A percentile compares a stretch with the other conserved stretches of the same genome.
Evolutionary conservation across 1,140 invertebrate genomes (phyloP).

Genomic region (Alviniconcha marisindica): DNA sequence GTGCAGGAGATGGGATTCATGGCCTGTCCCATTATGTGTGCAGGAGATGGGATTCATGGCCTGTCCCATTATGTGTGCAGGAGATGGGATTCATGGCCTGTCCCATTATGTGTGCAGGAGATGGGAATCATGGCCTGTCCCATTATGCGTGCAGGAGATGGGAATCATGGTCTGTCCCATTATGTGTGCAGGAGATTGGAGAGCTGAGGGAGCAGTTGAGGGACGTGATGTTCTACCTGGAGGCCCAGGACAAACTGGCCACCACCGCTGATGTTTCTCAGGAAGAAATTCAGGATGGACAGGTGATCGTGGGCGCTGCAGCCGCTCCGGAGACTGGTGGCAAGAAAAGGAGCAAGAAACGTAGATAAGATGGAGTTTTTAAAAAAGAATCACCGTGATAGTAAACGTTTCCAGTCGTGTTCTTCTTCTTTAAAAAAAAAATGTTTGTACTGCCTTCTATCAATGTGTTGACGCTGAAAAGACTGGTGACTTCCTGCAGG

Average conservation of each 20-base stretch:
- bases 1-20: too few species aligned
- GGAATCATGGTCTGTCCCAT: too few species aligned
- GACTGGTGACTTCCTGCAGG: too few species aligned
- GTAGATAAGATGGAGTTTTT: slow-evolving; percentile 14
- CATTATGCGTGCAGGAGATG: too few species aligned
- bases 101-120: too few species aligned
- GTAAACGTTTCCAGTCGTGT: too few species aligned
- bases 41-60: too few species aligned
- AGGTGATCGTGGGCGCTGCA: slow-evolving; percentile 79
- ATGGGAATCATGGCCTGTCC: too few species aligned
- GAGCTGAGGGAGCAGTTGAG: slow-evolving; percentile 94
- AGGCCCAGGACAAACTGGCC: slow-evolving; percentile 84
- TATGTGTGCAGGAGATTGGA: slow-evolving; percentile 81
- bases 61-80: too few species aligned
- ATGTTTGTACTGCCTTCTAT: background rate
- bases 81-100: too few species aligned
- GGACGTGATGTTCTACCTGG: slow-evolving; percentile 97
- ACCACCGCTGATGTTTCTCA: slow-evolving; percentile 67
- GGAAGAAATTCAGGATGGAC: slow-evolving; percentile 84
- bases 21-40: too few species aligned
- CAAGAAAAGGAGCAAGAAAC: slow-evolving; percentile 59
- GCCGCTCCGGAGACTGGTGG: slow-evolving; percentile 39
- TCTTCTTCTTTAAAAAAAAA: background rate
- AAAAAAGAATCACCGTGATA: background rate
- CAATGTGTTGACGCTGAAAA: too few species aligned